Evolutionary conservation across 2,888 invertebrate genomes (phyloP).

Genomic region (Polymixis flavicincta): DNA sequence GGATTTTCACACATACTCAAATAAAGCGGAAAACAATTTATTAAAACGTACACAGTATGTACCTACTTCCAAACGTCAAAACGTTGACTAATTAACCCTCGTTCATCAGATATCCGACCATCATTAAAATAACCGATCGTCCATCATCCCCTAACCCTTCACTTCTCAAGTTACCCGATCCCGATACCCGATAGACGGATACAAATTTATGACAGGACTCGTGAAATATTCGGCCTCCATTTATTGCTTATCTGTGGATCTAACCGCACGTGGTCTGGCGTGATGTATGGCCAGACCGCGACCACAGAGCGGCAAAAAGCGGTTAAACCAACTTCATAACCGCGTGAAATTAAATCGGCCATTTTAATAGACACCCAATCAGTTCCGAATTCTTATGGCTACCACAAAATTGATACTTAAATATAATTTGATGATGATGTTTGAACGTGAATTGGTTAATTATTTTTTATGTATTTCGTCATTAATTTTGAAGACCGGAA

Average conservation of each 20-base stretch:
- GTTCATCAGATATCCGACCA: slow-evolving; percentile 57
- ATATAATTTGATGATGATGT: slow-evolving; percentile 61
- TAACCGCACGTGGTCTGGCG: slow-evolving; percentile 75
- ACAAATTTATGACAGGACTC: slow-evolving; percentile 83
- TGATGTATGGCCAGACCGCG: slow-evolving; percentile 54
- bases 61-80: slow-evolving; percentile 38
- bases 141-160: slow-evolving; percentile 62
- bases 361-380: slow-evolving; percentile 54
- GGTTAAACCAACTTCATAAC: slow-evolving; percentile 51
- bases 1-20: not conserved
- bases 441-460: slow-evolving; percentile 51
- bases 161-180: slow-evolving; percentile 82
- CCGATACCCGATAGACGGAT: slow-evolving; percentile 79
- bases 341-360: slow-evolving; percentile 59
- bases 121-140: slow-evolving; percentile 56
- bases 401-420: slow-evolving; percentile 64
- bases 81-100: slow-evolving; percentile 57
- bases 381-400: slow-evolving; percentile 49
- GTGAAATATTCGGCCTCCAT: slow-evolving; percentile 67
- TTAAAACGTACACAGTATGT: not conserved
- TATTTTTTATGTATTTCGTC: slow-evolving; percentile 55
- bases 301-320: slow-evolving; percentile 56
- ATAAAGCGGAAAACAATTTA: not conserved
- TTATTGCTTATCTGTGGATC: slow-evolving; percentile 78
- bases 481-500: slow-evolving; percentile 50